phyloP scores from a whole-genome alignment of 1,140 invertebrate species.

The Heterodera carotae region DNA sequence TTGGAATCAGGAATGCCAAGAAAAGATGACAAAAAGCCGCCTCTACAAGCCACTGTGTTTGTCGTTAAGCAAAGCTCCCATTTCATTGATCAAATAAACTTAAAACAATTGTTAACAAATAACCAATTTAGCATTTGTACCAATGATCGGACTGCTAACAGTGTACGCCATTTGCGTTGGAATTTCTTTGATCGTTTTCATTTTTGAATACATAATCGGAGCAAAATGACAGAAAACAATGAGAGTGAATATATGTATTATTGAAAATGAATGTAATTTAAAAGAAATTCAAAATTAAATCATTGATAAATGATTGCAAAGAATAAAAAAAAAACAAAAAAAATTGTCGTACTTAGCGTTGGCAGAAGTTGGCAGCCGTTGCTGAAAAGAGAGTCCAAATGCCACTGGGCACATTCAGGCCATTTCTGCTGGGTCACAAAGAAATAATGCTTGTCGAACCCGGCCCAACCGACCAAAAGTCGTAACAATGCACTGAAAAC shows the following conservation, averaged over 20 bases:
- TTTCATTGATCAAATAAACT: background rate
- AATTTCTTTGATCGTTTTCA: background rate
- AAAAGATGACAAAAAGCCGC: background rate
- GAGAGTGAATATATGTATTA: background rate
- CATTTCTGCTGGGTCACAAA: background rate
- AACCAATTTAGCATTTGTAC: background rate
- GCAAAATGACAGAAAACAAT: background rate
- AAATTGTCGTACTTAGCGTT: background rate
- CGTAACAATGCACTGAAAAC: constrained; percentile 16
- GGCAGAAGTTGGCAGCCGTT: background rate
- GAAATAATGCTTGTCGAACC: background rate
- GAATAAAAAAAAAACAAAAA: background rate
- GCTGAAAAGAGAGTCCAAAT: background rate
- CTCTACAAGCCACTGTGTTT: background rate
- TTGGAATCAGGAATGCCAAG: constrained; percentile 19
- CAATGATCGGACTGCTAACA: constrained; percentile 1
- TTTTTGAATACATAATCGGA: background rate
- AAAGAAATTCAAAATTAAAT: background rate
- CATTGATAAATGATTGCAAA: background rate
- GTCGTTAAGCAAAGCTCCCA: background rate
- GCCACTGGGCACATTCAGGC: constrained; percentile 27
- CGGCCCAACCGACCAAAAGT: constrained; percentile 17
- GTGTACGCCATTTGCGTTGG: background rate
- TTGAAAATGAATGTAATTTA: background rate
- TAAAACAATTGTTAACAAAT: background rate